phyloP scores from a whole-genome alignment of 2,888 invertebrate genomes.

The Furcula furcula region DNA sequence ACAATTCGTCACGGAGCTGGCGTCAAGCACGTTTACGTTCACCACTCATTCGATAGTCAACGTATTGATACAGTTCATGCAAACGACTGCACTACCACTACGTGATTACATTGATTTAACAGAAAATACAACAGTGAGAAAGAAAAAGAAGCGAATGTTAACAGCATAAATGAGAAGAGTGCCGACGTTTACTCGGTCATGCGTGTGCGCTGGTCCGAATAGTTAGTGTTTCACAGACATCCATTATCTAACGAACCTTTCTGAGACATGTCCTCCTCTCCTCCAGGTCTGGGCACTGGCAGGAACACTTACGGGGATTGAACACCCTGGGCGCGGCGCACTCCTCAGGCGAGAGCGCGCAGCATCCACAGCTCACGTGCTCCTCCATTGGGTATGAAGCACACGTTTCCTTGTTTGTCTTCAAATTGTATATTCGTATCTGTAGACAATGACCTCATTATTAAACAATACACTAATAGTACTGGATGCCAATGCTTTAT shows the following conservation, averaged over 20 bases:
- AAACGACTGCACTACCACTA: conserved; percentile 20
- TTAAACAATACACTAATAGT: conserved; percentile 3
- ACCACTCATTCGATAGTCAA: conserved; percentile 14
- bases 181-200: conserved; percentile 39
- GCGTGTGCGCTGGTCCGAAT: conserved; percentile 43
- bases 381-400: conserved; percentile 62
- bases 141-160: conserved; percentile 48
- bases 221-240: conserved; percentile 66
- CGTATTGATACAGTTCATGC: conserved; percentile 27
- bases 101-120: conserved; percentile 15
- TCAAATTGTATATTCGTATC: conserved; percentile 66
- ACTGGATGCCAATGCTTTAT: too few relatives aligned
- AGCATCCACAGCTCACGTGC: conserved; percentile 66
- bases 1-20: conserved; percentile 24
- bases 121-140: conserved; percentile 30
- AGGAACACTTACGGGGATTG: conserved; percentile 77
- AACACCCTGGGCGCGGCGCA: conserved; percentile 57
- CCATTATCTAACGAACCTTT: conserved; percentile 78
- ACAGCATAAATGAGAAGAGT: conserved; percentile 25
- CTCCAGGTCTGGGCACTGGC: conserved; percentile 70
- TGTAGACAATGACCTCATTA: conserved; percentile 30
- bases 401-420: conserved; percentile 64
- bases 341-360: conserved; percentile 44
- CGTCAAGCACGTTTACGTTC: conserved; percentile 22
- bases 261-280: conserved; percentile 64